Conservation (phyloP, 1,140 invertebrate genomes). For the Cataglyphis hispanica region DNA sequence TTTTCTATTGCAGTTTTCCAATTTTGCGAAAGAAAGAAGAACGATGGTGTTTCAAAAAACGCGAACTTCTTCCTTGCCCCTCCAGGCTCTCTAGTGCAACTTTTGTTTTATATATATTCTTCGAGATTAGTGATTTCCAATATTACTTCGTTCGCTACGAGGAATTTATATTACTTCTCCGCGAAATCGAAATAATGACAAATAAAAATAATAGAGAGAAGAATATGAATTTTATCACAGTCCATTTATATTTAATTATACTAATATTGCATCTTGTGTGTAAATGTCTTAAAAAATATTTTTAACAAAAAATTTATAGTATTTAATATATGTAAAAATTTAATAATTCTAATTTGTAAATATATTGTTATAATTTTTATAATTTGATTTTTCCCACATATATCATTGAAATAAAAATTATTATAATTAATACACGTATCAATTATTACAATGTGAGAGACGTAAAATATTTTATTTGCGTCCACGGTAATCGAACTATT, state of each 20-base stretch:
- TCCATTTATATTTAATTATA: neutral
- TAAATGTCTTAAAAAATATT: neutral
- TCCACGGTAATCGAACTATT: neutral
- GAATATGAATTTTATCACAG: neutral
- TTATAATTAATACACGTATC: neutral
- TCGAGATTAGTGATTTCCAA: constrained; percentile 46
- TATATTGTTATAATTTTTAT: neutral
- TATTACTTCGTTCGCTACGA: neutral
- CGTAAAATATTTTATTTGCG: neutral
- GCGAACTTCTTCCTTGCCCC: constrained; percentile 2
- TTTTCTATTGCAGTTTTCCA: constrained; percentile 49
- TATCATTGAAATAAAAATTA: neutral
- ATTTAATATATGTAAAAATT: neutral
- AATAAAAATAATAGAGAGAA: neutral
- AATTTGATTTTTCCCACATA: neutral
- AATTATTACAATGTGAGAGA: too few species aligned
- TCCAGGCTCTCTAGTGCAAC: neutral
- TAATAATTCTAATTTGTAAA: neutral
- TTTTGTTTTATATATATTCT: constrained; percentile 14
- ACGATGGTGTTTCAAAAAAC: constrained; percentile 36
- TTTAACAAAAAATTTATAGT: neutral
- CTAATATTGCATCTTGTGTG: neutral
- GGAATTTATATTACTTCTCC: constrained; percentile 31
- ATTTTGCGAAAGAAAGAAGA: constrained; percentile 47
- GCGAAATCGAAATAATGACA: neutral